Percentiles rank a stretch among this genome's conserved stretches.
These are phyloP conservation scores for Falco berigora DNA, from an alignment of 2,797 vertebrate genomes.

Conservation along the genomic window DNA sequence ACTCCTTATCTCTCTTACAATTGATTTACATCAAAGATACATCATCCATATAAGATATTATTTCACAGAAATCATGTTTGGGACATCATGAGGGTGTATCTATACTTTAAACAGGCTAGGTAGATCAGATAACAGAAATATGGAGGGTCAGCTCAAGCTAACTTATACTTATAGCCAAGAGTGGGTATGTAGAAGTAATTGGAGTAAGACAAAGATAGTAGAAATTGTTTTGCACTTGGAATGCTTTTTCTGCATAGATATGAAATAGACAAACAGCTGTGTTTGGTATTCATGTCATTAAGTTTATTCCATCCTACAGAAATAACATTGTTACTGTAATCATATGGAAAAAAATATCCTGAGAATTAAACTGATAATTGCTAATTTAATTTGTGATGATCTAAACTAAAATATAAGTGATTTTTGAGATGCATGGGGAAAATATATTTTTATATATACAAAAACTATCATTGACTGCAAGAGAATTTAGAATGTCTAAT, in stretches of 20 bases:
- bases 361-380: conserved; percentile 3
- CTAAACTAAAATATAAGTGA: not conserved
- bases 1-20: not conserved
- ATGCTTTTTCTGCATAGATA: not conserved
- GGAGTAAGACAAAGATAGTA: not conserved
- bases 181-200: not conserved
- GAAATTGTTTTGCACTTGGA: not conserved
- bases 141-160: not conserved
- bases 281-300: not conserved
- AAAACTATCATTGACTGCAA: not conserved
- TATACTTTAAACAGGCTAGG: not conserved
- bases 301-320: not conserved
- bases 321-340: not conserved
- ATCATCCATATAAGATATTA: not conserved
- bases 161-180: not conserved
- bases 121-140: not conserved
- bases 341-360: not conserved
- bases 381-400: conserved; percentile 21
- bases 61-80: not conserved
- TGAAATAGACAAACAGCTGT: not conserved
- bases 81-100: not conserved
- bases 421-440: not conserved
- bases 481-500: not conserved
- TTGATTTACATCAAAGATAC: not conserved
- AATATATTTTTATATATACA: not conserved